Base-by-base conservation (phyloP, 2,888 invertebrate genomes). In the Papilio demoleus region DNA sequence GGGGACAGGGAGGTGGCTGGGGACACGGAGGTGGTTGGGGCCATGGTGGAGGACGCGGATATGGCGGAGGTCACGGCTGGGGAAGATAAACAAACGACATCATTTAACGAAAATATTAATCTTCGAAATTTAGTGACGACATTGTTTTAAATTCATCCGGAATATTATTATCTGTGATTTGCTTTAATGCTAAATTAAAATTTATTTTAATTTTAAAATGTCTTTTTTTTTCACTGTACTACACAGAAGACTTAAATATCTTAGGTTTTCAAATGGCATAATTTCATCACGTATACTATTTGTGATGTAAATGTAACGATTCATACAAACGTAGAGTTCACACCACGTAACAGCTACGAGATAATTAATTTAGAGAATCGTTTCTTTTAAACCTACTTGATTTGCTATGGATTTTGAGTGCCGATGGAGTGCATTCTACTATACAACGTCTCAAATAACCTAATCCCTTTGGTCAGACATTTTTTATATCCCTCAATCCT, bases 1-100 rank as follows among this genome's bases (percentile, higher is more conserved):
- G 69, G n/a, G 71, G 73, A 31, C 19, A 65, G 1, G 70, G 71
- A 3, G 50, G 67, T 1, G 71, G 73, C 0, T 24, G 62, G 12
- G 67, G 73, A 22, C 24, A 40, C 22, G 50, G 53, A 38, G 53
- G 59, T 12, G 63, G 60, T 27, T 45, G 42, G 42, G 42, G 42
- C 19, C 19, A 38, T 34, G 64, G 70, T 1, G 19, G 42, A 3
- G 63, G 68, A n/a, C 58, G 64, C 14, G 58, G 67, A 9, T 58
- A 62, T 42, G 58, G 59, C 56, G 58, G 59, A 11, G 58, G 58
- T 17, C 36, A 50, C 47, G 63, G 63, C 9, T 50, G 34, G 47
- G 63, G 63, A 47, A 24, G 53, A 53, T 53, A 53, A 53, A 53
- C 27, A 27, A 0, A 53, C 27, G n/a, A 6, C 14, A 27, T 27